phyloP scores from a whole-genome alignment of 2,888 invertebrate genomes.

The Xiphydria camelus region DNA sequence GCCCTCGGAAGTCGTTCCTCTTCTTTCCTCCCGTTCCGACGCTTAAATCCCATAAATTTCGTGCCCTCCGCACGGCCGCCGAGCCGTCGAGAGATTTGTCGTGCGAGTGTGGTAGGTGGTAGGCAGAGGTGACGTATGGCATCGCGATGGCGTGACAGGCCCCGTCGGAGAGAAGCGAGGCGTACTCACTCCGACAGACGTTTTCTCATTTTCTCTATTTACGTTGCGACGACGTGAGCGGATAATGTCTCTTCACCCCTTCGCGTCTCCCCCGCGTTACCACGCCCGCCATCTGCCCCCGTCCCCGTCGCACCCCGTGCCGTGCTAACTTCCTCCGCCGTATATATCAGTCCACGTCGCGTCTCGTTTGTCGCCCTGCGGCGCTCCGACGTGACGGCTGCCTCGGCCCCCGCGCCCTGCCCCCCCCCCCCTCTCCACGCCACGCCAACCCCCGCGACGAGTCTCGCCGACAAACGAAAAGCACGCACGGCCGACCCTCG shows the following conservation, averaged over 20 bases:
- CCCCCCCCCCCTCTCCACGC: background rate
- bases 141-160: constrained; percentile 26
- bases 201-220: constrained; percentile 35
- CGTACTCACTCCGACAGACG: constrained; percentile 30
- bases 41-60: no score
- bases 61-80: no score
- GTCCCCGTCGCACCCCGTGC: constrained; percentile 5
- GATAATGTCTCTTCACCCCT: constrained; percentile 28
- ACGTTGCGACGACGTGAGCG: constrained; percentile 28
- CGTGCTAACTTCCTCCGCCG: constrained; percentile 1
- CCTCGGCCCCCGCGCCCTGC: constrained; percentile 2
- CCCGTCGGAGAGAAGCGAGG: constrained; percentile 25
- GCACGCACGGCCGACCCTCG: constrained; percentile 15
- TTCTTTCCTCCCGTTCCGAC: no score
- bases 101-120: background rate
- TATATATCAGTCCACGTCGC: constrained; percentile 22
- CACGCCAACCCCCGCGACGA: background rate
- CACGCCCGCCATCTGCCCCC: constrained; percentile 3
- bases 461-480: constrained; percentile 4
- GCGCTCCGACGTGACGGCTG: constrained; percentile 16
- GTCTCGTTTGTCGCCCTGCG: constrained; percentile 21
- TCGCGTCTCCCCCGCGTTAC: background rate
- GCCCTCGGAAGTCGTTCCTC: no score
- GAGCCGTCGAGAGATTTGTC: no score
- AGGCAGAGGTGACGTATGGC: constrained; percentile 27